Evolutionary conservation across 2,888 invertebrate species (phyloP).

Genomic region (Hecatera dysodea): DNA sequence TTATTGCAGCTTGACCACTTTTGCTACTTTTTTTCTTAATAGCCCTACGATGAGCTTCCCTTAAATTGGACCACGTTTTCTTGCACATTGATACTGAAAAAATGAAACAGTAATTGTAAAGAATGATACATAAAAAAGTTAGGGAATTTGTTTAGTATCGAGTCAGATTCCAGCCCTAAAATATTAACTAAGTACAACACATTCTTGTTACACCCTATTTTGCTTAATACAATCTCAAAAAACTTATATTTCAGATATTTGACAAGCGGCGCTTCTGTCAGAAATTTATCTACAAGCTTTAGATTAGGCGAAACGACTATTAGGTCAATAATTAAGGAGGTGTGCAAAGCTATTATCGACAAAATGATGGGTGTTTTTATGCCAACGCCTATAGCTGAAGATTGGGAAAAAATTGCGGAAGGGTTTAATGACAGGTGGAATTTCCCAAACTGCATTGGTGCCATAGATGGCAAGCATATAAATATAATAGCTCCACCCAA

Average conservation of each 20-base stretch:
- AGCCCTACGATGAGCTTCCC: conserved; percentile 8
- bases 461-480: conserved; percentile 59
- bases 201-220: background rate
- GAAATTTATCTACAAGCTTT: conserved; percentile 40
- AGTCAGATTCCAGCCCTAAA: conserved; percentile 4
- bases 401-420: conserved; percentile 13
- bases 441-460: conserved; percentile 60
- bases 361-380: conserved; percentile 28
- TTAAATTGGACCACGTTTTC: conserved; percentile 23
- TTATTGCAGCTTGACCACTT: conserved; percentile 22
- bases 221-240: too few species aligned
- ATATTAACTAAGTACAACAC: conserved; percentile 3
- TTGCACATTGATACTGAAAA: conserved; percentile 10
- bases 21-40: conserved; percentile 11
- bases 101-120: conserved; percentile 6
- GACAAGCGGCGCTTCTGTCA: conserved; percentile 17
- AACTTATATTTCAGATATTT: conserved; percentile 21
- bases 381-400: conserved; percentile 45
- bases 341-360: conserved; percentile 43
- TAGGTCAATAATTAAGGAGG: conserved; percentile 48
- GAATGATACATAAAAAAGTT: conserved; percentile 6
- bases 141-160: conserved; percentile 5
- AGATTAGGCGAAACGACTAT: conserved; percentile 57
- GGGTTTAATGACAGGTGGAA: conserved; percentile 28
- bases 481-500: conserved; percentile 50